phyloP scores from a whole-genome alignment of 2,888 invertebrate genomes.

The Ormyrus labotus region DNA sequence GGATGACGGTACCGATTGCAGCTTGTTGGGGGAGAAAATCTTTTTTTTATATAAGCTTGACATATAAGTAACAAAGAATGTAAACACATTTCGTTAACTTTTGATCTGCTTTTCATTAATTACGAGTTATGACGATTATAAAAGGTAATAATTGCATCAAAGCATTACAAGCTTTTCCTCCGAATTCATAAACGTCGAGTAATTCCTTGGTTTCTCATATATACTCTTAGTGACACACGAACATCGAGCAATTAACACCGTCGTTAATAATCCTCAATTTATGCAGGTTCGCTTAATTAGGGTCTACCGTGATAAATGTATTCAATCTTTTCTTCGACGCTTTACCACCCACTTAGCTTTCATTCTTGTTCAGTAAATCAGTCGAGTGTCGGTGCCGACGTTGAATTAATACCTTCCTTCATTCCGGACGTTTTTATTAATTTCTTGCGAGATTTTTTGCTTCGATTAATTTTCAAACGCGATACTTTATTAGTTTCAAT shows the following conservation, averaged over 20 bases:
- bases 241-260: constrained; percentile 18
- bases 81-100: no score
- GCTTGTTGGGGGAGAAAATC: no score
- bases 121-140: no score
- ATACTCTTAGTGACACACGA: neutral
- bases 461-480: neutral
- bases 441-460: no score
- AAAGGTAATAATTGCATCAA: no score
- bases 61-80: no score
- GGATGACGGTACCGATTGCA: no score
- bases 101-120: no score
- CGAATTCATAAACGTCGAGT: neutral
- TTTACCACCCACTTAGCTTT: constrained; percentile 36
- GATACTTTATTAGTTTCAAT: no score
- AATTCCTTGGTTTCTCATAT: neutral
- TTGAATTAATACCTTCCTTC: neutral
- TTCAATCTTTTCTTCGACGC: constrained; percentile 36
- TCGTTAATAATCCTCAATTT: constrained; percentile 36
- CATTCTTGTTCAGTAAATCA: neutral
- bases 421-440: no score
- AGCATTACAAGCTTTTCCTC: no score
- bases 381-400: neutral
- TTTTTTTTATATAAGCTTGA: no score
- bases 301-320: constrained; percentile 28
- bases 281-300: constrained; percentile 27